Conservation (phyloP, 2,888 invertebrate species). For the Panzeria rudis region DNA sequence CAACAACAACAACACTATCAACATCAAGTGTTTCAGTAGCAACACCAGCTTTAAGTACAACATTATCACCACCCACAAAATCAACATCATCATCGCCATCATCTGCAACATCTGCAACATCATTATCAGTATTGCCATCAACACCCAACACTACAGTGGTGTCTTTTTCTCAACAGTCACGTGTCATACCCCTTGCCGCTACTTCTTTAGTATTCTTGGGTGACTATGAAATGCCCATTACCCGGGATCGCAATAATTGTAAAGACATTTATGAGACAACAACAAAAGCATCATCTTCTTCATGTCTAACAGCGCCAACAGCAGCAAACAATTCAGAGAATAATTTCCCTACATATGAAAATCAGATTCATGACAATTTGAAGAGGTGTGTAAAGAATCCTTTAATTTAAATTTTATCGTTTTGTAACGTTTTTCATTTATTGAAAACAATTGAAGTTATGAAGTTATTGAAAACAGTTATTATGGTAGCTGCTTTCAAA, state of each 20-base stretch:
- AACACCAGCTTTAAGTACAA: background rate
- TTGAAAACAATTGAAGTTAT: too few species aligned
- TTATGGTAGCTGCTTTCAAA: too few species aligned
- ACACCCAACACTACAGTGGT: background rate
- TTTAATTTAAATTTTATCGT: background rate
- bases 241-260: slow-evolving; percentile 67
- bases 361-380: slow-evolving; percentile 21
- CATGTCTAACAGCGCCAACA: background rate
- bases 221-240: slow-evolving; percentile 80
- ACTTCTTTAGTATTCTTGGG: slow-evolving; percentile 80
- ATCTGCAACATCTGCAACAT: background rate
- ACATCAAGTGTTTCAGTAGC: background rate
- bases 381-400: slow-evolving; percentile 36
- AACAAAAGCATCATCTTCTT: background rate
- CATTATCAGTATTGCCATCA: background rate
- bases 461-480: too few species aligned
- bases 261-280: slow-evolving; percentile 28
- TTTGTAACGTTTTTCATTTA: background rate
- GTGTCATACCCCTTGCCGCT: slow-evolving; percentile 75
- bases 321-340: background rate
- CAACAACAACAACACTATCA: slow-evolving; percentile 2
- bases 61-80: background rate
- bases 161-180: slow-evolving; percentile 56
- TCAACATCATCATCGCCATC: background rate
- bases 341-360: slow-evolving; percentile 9